phyloP scores from a whole-genome alignment of 2,113 vertebrate genomes.

The Trogon melanurus region DNA sequence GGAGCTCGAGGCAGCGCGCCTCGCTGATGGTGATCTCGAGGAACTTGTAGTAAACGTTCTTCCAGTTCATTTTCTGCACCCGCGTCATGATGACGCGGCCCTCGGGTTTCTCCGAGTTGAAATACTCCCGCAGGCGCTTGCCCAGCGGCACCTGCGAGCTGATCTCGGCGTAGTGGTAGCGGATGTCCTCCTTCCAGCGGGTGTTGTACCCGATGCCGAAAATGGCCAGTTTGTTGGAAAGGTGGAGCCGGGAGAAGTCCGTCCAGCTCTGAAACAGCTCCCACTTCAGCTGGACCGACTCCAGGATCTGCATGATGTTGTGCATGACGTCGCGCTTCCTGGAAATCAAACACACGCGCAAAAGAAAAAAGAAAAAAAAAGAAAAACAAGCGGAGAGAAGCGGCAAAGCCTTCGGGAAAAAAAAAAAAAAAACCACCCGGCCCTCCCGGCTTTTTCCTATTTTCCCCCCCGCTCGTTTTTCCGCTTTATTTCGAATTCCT shows the following conservation, averaged over 20 bases:
- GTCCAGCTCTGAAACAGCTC: conserved; percentile 98
- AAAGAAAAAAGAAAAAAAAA: background rate
- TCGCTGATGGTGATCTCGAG: conserved; percentile 98
- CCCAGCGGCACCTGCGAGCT: conserved; percentile 96
- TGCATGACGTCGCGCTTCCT: conserved; percentile 91
- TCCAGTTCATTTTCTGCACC: conserved; percentile 99
- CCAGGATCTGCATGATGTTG: conserved; percentile 93
- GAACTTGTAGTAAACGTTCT: conserved; percentile 97
- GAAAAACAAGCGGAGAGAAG: no score
- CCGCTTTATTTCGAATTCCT: no score
- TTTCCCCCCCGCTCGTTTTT: no score
- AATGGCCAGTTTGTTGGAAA: conserved; percentile 98
- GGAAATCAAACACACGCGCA: background rate
- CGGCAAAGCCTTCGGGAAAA: no score
- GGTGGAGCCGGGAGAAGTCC: conserved; percentile 94
- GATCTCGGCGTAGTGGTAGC: conserved; percentile 96
- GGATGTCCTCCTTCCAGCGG: conserved; percentile 94
- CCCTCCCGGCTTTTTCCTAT: no score
- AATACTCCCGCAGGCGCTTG: conserved; percentile 94
- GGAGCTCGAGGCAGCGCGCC: conserved; percentile 92
- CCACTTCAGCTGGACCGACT: conserved; percentile 96
- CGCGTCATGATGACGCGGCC: conserved; percentile 93
- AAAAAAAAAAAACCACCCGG: no score
- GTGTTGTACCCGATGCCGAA: conserved; percentile 98
- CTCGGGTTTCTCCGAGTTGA: conserved; percentile 96